phyloP scores from a whole-genome alignment of 1,140 invertebrate species.

The Venturia canescens region DNA sequence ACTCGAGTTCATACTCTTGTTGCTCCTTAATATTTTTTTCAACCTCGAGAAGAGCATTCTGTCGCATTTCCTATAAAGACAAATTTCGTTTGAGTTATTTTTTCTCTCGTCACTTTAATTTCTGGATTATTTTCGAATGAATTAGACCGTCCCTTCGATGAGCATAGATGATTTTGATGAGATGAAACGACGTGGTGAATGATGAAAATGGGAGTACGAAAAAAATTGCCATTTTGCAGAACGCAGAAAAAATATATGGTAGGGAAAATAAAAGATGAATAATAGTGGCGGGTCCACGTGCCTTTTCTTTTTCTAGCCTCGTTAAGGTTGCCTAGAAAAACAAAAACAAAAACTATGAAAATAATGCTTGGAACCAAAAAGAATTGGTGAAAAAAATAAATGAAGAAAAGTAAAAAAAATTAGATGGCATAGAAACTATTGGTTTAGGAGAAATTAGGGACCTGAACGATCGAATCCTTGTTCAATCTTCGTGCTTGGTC shows the following conservation, averaged over 20 bases:
- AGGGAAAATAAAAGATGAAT: slow-evolving; percentile 47
- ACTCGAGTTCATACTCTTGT: slow-evolving; percentile 77
- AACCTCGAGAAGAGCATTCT: slow-evolving; percentile 77
- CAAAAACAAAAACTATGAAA: slow-evolving; percentile 60
- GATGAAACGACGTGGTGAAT: slow-evolving; percentile 40
- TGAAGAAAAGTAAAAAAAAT: neutral
- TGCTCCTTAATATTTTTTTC: slow-evolving; percentile 77
- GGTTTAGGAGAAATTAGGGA: slow-evolving; percentile 45
- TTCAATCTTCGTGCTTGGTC: slow-evolving; percentile 46
- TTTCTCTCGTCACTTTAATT: slow-evolving; percentile 5
- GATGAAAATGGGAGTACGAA: slow-evolving; percentile 5
- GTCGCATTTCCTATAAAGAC: slow-evolving; percentile 74
- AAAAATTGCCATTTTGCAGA: slow-evolving; percentile 51
- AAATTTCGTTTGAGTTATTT: slow-evolving; percentile 42
- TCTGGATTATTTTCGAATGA: neutral
- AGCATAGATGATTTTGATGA: slow-evolving; percentile 38
- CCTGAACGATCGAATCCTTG: slow-evolving; percentile 70
- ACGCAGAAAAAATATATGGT: slow-evolving; percentile 52
- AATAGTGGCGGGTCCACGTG: slow-evolving; percentile 74
- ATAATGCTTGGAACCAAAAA: slow-evolving; percentile 7
- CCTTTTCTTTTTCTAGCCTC: slow-evolving; percentile 80
- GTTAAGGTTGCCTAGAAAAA: slow-evolving; percentile 79
- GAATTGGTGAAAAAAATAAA: neutral
- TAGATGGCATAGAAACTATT: neutral
- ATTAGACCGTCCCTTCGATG: no score